Percentiles rank a stretch among this genome's conserved stretches.
Conservation (phyloP, 1,140 invertebrate species). For the Bombus soroeensis region DNA sequence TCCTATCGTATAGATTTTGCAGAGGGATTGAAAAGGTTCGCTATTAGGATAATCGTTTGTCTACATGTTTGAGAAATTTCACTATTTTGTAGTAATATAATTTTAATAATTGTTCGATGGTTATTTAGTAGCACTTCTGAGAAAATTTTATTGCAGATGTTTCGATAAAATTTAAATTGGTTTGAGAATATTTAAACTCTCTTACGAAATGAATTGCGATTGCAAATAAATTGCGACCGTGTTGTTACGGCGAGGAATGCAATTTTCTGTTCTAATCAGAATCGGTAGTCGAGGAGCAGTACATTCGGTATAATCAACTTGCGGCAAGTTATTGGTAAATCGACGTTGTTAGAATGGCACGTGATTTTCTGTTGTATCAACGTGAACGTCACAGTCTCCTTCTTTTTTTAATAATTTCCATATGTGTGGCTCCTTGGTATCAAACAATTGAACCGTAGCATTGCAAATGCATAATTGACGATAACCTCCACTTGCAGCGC, state of each 20-base stretch:
- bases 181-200: not conserved
- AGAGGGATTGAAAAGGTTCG: no score
- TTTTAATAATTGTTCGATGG: not conserved
- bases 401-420: not conserved
- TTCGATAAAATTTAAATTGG: not conserved
- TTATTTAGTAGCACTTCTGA: not conserved
- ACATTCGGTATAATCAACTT: not conserved
- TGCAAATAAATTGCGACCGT: not conserved
- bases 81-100: no score
- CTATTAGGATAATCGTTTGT: no score
- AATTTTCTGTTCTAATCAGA: not conserved
- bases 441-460: not conserved
- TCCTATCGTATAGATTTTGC: no score
- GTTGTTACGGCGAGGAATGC: not conserved
- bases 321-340: slow-evolving; percentile 4
- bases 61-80: no score
- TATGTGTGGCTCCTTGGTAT: not conserved
- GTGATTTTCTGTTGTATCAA: slow-evolving; percentile 16
- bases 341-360: not conserved
- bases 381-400: not conserved
- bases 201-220: not conserved
- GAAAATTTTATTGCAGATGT: not conserved
- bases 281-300: not conserved
- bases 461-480: slow-evolving; percentile 16
- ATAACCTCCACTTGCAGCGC: not conserved